Percentiles rank a stretch among this genome's conserved stretches.
Evolutionary conservation across 2,797 vertebrate genomes (phyloP).

Genomic region (Xenops minutus): DNA sequence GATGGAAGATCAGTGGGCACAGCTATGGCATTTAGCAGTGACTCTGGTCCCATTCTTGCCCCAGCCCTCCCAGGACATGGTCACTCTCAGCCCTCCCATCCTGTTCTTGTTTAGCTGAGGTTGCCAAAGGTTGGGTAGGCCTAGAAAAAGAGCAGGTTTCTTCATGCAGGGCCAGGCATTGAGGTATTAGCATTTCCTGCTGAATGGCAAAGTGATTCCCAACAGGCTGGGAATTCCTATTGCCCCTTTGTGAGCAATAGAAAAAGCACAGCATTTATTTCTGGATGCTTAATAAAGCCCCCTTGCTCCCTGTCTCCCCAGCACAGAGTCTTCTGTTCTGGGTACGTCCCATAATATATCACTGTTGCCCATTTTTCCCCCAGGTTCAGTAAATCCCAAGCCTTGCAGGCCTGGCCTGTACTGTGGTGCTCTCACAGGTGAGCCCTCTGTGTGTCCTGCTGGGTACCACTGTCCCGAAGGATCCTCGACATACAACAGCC

Average conservation of each 20-base stretch:
- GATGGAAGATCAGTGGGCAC: not conserved
- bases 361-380: fast-evolving
- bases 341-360: not conserved
- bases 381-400: constrained; percentile 84
- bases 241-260: not conserved
- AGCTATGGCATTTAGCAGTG: not conserved
- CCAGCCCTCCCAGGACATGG: not conserved
- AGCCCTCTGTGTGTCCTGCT: constrained; percentile 81
- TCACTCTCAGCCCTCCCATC: not conserved
- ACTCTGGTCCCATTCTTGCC: not conserved
- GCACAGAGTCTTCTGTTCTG: fast-evolving
- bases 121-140: not conserved
- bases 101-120: not conserved
- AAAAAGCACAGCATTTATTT: not conserved
- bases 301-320: not conserved
- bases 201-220: not conserved
- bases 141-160: not conserved
- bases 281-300: not conserved
- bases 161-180: not conserved
- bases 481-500: constrained; percentile 78
- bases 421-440: constrained; percentile 80
- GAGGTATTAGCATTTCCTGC: not conserved
- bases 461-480: constrained; percentile 88
- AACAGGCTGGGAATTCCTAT: too few species aligned
- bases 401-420: constrained; percentile 85